Conservation (phyloP, 2,113 vertebrate species). For the Upupa epops region DNA sequence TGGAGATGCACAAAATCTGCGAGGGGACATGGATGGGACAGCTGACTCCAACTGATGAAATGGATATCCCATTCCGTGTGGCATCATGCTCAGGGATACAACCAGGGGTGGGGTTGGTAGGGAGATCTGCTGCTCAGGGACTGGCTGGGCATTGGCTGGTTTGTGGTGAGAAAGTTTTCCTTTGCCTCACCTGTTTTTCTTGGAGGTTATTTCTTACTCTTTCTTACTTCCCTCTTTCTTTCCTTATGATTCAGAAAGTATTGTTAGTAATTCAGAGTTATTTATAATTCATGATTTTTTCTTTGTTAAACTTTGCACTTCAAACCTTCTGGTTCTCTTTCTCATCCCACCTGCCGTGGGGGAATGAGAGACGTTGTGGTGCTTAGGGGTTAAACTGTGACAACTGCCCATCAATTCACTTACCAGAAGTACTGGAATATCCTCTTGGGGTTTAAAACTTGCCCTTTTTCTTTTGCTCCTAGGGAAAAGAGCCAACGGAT, state of each 20-base stretch:
- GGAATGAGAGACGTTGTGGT: not conserved
- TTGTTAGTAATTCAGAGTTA: not conserved
- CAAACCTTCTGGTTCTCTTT: not conserved
- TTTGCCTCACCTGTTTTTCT: not conserved
- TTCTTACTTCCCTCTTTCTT: not conserved
- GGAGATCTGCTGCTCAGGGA: not conserved
- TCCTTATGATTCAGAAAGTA: not conserved
- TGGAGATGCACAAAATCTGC: not conserved
- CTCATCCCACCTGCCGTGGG: fast-evolving
- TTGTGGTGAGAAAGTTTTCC: not conserved
- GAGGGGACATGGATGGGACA: not conserved
- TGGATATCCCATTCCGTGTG: not conserved
- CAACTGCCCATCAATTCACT: not conserved
- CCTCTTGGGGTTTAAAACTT: not conserved
- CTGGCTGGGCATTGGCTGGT: not conserved
- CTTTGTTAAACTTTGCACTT: not conserved
- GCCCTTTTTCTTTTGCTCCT: constrained; percentile 15
- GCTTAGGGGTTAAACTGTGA: not conserved
- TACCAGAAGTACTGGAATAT: not conserved
- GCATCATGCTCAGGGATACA: not conserved
- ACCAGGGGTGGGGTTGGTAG: not conserved
- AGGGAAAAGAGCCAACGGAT: constrained; percentile 95
- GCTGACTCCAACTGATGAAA: not conserved
- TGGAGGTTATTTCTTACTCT: not conserved
- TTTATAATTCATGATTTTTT: not conserved